Base-by-base conservation (phyloP, 1,140 invertebrate genomes). In the Drosophila nikananu region DNA sequence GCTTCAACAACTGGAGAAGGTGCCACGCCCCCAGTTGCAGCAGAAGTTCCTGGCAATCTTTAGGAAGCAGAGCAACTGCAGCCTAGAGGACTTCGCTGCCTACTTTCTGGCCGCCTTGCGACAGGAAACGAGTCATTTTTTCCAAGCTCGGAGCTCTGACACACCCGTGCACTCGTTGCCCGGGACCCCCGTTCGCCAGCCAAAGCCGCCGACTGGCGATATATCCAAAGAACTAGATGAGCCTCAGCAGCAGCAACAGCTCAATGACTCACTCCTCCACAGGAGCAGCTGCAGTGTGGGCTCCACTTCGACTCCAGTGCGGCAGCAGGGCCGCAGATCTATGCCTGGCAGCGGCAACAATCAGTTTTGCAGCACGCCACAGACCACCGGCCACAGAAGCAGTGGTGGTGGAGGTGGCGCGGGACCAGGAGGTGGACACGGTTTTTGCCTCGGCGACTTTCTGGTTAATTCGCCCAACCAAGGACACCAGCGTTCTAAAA, bases 361-460 rank as follows among this genome's bases (percentile, higher is more conserved):
- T 10, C 67, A 77, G 27, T 61, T 77, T 37, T 70, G 68, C 49
- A 86, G 86, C 41, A 91, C 86, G 2, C 86, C 86, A 0, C 84
- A 86, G 32, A 73, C 65, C 39, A 21, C 25, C 19, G 65, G 30
- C 13, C 77, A 83, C 3, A 44, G 65, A 17, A 25, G 30, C 4
- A 75, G 64, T 49, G 74, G 81, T 2, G 77, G 54, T 8, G 77
- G 67, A n/a, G 74, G 81, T 2, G 73, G 54, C 8, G 72, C 61
- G 12, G 74, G 48, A 30, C 5, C n/a, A 10, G 52, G 21, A 32
- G 62, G 55, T 17, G 57, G 70, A 0, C 37, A 61, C 30, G 86
- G 83, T 57, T 84, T 92, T 37, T 92, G 91, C 17, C 63, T 93
- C 8, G 92, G 87, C 0, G 92, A 93, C 51, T 93, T 91, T 58